phyloP scores from a whole-genome alignment of 1,140 invertebrate species.

The Zaprionus tsacasi region DNA sequence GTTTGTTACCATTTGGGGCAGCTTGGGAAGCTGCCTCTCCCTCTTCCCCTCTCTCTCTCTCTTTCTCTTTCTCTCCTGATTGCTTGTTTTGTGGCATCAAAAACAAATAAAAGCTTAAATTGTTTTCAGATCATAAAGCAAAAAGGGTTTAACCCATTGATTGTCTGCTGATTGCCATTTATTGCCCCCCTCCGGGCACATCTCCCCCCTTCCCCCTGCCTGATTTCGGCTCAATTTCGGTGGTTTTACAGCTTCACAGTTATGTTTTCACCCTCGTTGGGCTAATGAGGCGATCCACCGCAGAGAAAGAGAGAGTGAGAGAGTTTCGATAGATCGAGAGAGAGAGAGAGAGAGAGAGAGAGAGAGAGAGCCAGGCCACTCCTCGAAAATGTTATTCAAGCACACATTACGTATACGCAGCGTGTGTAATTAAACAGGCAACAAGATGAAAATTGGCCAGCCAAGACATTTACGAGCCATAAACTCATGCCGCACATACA shows the following conservation, averaged over 20 bases:
- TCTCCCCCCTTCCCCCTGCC: constrained; percentile 1
- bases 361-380: not conserved
- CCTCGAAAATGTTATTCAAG: constrained; percentile 22
- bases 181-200: constrained; percentile 42
- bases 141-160: constrained; percentile 78
- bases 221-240: constrained; percentile 53
- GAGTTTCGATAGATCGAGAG: too few relatives aligned
- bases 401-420: constrained; percentile 61
- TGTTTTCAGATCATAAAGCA: constrained; percentile 81
- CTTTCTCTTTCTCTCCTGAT: constrained; percentile 42
- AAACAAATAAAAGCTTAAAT: constrained; percentile 82
- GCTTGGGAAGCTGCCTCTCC: not conserved
- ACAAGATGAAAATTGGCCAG: constrained; percentile 55
- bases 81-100: constrained; percentile 75
- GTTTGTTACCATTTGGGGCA: constrained; percentile 67
- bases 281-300: constrained; percentile 56
- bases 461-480: constrained; percentile 72
- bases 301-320: not conserved
- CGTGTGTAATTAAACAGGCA: constrained; percentile 53
- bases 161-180: constrained; percentile 79
- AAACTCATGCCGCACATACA: constrained; percentile 58
- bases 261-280: constrained; percentile 50
- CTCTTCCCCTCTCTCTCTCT: not conserved
- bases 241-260: constrained; percentile 76
- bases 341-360: not conserved